phyloP scores from a whole-genome alignment of 2,888 invertebrate genomes.

The Rhodophaea formosa region DNA sequence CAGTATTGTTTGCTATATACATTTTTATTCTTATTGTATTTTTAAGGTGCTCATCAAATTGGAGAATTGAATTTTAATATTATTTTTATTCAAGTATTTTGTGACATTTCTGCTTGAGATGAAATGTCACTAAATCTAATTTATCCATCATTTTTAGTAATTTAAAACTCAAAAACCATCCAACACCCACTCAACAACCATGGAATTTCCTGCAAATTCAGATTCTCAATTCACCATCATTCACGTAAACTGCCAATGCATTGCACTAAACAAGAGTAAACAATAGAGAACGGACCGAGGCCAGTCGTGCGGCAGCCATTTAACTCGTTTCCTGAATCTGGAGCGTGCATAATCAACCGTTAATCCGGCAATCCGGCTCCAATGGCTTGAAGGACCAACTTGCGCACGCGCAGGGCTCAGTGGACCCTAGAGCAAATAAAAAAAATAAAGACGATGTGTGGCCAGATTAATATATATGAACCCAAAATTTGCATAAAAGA shows the following conservation, averaged over 20 bases:
- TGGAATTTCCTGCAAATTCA: not conserved
- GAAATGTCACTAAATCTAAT: no score
- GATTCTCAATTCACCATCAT: conserved; percentile 8
- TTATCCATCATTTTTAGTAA: no score
- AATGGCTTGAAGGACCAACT: conserved; percentile 62
- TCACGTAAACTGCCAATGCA: conserved; percentile 11
- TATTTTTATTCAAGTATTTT: no score
- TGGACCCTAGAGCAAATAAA: not conserved
- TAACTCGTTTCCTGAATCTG: conserved; percentile 69
- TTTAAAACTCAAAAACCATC: no score
- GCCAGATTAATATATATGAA: no score
- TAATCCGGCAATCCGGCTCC: conserved; percentile 70
- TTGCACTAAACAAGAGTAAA: conserved; percentile 33
- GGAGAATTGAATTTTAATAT: no score
- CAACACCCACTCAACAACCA: no score
- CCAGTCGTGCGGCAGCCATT: conserved; percentile 58
- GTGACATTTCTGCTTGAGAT: no score
- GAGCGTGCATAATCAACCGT: conserved; percentile 78
- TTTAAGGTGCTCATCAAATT: no score
- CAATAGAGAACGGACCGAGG: conserved; percentile 47
- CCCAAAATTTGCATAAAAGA: no score
- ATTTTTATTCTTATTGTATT: no score
- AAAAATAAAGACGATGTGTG: conserved; percentile 34
- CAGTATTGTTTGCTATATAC: not conserved
- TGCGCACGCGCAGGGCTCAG: conserved; percentile 43